Conservation (phyloP, 2,888 invertebrate species). For the Celastrina argiolus region DNA sequence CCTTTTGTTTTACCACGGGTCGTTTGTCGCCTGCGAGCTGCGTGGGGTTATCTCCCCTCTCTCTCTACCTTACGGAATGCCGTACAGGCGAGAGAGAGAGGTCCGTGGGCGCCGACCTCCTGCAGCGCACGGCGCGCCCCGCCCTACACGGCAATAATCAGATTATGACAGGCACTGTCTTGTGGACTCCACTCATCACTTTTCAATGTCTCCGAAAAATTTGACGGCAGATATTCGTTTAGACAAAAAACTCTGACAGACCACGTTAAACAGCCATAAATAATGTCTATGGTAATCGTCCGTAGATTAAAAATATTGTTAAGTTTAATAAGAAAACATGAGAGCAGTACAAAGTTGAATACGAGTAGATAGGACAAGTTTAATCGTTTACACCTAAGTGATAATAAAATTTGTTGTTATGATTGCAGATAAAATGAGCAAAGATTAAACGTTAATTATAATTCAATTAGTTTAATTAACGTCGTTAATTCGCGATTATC, state of each 20-base stretch:
- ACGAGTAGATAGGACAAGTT: background rate
- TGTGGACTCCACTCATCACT: constrained; percentile 55
- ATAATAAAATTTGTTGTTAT: background rate
- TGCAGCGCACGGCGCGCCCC: constrained; percentile 66
- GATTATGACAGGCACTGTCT: constrained; percentile 74
- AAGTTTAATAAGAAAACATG: background rate
- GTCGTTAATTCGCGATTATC: constrained; percentile 1
- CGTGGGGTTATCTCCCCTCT: constrained; percentile 45
- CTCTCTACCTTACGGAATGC: constrained; percentile 37
- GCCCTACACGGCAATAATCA: constrained; percentile 72
- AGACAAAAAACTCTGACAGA: constrained; percentile 27
- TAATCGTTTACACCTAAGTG: background rate
- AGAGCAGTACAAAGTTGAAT: background rate
- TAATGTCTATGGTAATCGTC: background rate
- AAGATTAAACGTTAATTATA: background rate
- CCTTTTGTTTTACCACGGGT: constrained; percentile 78
- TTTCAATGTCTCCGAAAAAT: constrained; percentile 53
- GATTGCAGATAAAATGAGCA: background rate
- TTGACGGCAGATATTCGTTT: constrained; percentile 51
- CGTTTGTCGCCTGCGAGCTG: constrained; percentile 74
- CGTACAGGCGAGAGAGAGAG: constrained; percentile 51
- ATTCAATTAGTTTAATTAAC: background rate
- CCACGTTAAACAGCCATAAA: constrained; percentile 10
- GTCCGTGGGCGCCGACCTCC: constrained; percentile 73
- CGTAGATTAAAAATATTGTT: constrained; percentile 1